Base-by-base conservation (phyloP, 2,888 invertebrate genomes). In the Luperina nickerlii region DNA sequence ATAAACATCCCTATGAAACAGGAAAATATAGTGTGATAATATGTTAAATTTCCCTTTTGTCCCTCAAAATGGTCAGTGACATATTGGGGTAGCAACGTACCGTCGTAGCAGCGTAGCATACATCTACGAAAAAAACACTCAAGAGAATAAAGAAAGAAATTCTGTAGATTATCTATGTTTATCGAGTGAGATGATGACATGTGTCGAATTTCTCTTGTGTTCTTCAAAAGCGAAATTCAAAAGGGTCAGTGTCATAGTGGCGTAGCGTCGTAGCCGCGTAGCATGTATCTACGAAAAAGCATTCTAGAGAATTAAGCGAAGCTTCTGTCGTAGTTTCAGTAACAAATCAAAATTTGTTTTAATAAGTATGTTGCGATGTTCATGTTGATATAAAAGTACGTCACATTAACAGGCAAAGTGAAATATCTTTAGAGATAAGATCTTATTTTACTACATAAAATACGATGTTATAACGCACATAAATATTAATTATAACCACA, bases 1-100 rank as follows among this genome's bases (percentile, higher is more conserved):
- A 70, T 83, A 85, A 81, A 77, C 42, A 18, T 54, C 51, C 63
- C 20, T 20, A 60, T 18, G 66, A 70, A 84, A 84, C 62, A 67
- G 62, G 73, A 74, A 81, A 83, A 80, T 72, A 24, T 77, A 63
- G 60, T 78, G 78, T 63, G 70, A 74, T 74, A 38, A 77, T 65
- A 67, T 72, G 51, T 72, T 65, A 81, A 68, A 83, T 67, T 79
- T 72, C 45, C 68, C 32, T 72, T 45, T 20, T 68, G 67, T 68
- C 32, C 51, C 71, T 75, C 32, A 27, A 65, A 74, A 75, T 60
- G 80, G 67, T 80, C 63, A 84, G n/a, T 66, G 48, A 3, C 63
- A 65, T 68, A 74, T 66, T 42, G 27, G 20, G 66, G 66, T 74
- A 68, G 75, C 70, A 54, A 1, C 74, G 70, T 74, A 78, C 60